Evolutionary conservation across 2,113 vertebrate genomes (phyloP).

Genomic region (Dicentrarchus labrax): DNA sequence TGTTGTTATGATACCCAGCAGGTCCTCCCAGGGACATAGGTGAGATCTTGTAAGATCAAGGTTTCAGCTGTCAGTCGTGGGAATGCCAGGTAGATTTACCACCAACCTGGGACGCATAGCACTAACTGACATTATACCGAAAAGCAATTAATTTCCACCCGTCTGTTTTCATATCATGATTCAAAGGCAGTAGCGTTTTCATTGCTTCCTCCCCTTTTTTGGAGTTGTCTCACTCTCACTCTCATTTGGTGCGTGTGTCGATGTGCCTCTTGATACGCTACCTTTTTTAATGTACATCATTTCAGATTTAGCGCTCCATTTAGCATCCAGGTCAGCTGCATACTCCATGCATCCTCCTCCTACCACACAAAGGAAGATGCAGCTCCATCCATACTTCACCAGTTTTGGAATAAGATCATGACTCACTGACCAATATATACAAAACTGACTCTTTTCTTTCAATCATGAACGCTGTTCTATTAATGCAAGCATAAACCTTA

Average conservation of each 20-base stretch:
- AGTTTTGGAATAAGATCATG: constrained; percentile 24
- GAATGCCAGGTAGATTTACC: constrained; percentile 42
- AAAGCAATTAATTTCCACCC: constrained; percentile 7
- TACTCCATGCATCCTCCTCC: not conserved
- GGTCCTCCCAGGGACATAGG: constrained; percentile 42
- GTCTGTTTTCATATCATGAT: not conserved
- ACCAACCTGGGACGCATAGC: not conserved
- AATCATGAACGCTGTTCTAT: not conserved
- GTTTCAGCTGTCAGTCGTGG: constrained; percentile 28
- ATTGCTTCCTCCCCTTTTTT: not conserved
- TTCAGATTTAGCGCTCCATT: constrained; percentile 56
- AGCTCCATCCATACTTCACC: not conserved
- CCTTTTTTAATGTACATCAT: constrained; percentile 18
- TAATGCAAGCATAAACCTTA: not conserved
- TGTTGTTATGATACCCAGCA: constrained; percentile 48
- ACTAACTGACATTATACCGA: constrained; percentile 1
- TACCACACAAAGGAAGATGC: not conserved
- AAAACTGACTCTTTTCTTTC: not conserved
- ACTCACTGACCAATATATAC: constrained; percentile 7
- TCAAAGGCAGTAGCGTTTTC: not conserved
- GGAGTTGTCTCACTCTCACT: not conserved
- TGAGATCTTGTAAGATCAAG: constrained; percentile 40
- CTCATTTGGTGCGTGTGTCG: not conserved
- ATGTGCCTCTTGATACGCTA: constrained; percentile 11
- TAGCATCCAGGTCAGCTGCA: constrained; percentile 61